Conservation (phyloP, 1,140 invertebrate genomes). For the Dreissena polymorpha region DNA sequence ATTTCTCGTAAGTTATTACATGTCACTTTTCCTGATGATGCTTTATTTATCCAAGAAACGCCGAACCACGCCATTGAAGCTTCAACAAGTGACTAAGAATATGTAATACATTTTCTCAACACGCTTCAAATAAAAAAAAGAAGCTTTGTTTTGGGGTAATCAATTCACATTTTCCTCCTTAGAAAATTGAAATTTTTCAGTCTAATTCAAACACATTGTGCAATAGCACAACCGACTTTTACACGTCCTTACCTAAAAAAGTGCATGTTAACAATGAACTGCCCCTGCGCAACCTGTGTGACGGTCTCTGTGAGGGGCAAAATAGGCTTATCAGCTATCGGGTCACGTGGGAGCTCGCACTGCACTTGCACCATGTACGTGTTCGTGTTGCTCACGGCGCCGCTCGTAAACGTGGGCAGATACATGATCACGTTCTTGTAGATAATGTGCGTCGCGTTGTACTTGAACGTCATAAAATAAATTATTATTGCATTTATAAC, state of each 20-base stretch:
- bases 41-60: no score
- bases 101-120: no score
- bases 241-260: slow-evolving; percentile 45
- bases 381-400: slow-evolving; percentile 61
- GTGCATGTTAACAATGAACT: slow-evolving; percentile 59
- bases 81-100: no score
- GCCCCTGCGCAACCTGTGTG: slow-evolving; percentile 62
- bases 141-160: not conserved
- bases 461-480: slow-evolving; percentile 57
- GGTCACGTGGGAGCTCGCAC: slow-evolving; percentile 63
- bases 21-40: no score
- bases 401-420: slow-evolving; percentile 54
- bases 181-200: not conserved
- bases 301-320: slow-evolving; percentile 63
- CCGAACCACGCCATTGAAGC: no score
- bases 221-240: slow-evolving; percentile 20
- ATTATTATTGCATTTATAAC: no score
- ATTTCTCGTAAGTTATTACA: no score
- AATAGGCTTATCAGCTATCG: slow-evolving; percentile 39
- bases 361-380: slow-evolving; percentile 61
- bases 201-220: not conserved
- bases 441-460: slow-evolving; percentile 69
- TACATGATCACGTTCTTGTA: slow-evolving; percentile 68
- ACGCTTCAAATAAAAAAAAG: no score
- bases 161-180: not conserved